Evolutionary conservation across 2,113 vertebrate genomes (phyloP), one percentile per base, ranked within the genome.

Genomic region (Mesembrinibis cayennensis): DNA sequence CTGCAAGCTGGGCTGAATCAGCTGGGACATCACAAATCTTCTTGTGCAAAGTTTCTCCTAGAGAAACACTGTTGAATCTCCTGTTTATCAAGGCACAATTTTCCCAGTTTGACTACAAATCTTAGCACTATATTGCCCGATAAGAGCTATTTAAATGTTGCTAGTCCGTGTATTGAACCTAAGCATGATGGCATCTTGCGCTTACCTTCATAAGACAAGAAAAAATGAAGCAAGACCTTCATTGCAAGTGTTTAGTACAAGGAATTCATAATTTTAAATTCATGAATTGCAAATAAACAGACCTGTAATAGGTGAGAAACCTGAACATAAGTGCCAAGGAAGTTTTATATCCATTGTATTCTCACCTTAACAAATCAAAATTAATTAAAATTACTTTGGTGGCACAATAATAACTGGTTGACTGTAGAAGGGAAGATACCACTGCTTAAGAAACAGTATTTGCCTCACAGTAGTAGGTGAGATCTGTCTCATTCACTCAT

Each of bases 41-140:
- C 63, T 16, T 30, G 29, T 63, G n/a, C 17, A 74, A 63, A 83
- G 9, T 23, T 92, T 71, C 38, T 59, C n/a, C 53, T 38, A 21
- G 25, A 82, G 15, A 94, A 94, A 42, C 10, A 2, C 19, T 62
- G 15, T 22, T 73, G 34, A 73, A 82, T 58, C 16, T 73, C 29
- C 36, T 52, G 29, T 15, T 86, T 71, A 45, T n/a, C 12, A 38
- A 61, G 34, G 22, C 20, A 90, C 9, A 44, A 18, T 7, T 29
- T 40, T 89, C 5, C 16, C 50, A 34, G 8, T 69, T 72, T 69
- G 23, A 72, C 49, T 55, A 50, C 49, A 86, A 72, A 80, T 52
- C 47, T 58, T 59, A n/a, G 7, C 1, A 1, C 17, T 55, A 2
- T 42, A 53, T 49, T 36, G n/a, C 8, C 22, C 52, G 5, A 0